Evolutionary conservation across 2,113 vertebrate species (phyloP).

Genomic region (Labeo rohita): DNA sequence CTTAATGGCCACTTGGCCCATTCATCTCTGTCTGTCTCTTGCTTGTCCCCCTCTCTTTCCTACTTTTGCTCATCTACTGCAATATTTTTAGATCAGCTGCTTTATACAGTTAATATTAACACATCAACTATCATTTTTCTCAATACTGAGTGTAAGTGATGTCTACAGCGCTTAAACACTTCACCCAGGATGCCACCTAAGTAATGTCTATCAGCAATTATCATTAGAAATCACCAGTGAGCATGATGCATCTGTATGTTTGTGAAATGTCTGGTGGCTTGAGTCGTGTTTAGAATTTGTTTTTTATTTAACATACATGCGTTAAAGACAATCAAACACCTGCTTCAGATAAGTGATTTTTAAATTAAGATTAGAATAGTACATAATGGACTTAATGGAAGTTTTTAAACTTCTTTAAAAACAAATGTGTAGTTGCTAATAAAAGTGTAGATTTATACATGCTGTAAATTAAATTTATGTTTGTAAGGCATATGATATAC

Average conservation of each 20-base stretch:
- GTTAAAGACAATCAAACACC: slow-evolving; percentile 13
- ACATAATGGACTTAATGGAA: not conserved
- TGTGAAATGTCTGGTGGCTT: not conserved
- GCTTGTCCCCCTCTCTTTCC: not conserved
- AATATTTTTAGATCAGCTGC: slow-evolving; percentile 15
- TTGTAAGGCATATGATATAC: too few species aligned
- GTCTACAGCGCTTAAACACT: not conserved
- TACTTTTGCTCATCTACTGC: slow-evolving; percentile 4
- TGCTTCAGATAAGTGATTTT: slow-evolving; percentile 1
- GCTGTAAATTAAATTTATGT: not conserved
- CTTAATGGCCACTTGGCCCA: slow-evolving; percentile 43
- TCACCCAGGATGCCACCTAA: not conserved
- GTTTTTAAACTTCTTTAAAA: not conserved
- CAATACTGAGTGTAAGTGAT: not conserved
- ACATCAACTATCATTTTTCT: slow-evolving; percentile 8
- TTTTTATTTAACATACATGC: slow-evolving; percentile 19
- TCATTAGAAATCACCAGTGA: not conserved
- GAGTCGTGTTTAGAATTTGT: not conserved
- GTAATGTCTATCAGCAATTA: slow-evolving; percentile 10
- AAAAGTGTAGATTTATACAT: not conserved
- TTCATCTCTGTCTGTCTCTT: slow-evolving; percentile 38
- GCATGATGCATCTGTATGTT: not conserved
- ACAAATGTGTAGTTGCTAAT: not conserved
- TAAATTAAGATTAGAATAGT: not conserved
- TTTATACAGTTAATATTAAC: slow-evolving; percentile 17